Evolutionary conservation across 2,113 vertebrate genomes (phyloP), one percentile per base, ranked within the genome.

Genomic region (Pelodiscus sinensis): DNA sequence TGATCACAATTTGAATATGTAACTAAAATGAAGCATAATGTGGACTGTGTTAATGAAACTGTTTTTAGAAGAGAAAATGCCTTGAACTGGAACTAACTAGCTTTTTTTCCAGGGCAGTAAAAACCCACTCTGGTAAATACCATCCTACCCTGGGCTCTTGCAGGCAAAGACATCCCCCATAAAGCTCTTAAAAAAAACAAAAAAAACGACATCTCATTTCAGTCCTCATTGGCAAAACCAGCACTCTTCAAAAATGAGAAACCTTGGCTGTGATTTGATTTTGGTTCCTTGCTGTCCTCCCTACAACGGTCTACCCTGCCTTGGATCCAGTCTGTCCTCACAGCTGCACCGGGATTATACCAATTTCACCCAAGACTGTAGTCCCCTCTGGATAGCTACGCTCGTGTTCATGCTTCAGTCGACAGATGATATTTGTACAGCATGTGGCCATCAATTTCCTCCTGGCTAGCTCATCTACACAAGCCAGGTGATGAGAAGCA

Each of bases 391-490:
- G 15, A 38, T 12, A 14, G 65, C 44, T 35, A 0, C 2, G 52
- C 1, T 29, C 0, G 27, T 1, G 31, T 15, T 60, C 19, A 75
- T 9, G 56, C 82, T 68, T 73, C 1, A 68, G 58, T 68, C 84
- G 81, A 0, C 3, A 79, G 29, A 55, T 87, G 58, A 44, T 12
- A 54, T 57, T 55, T 57, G 60, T 54, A 29, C 5, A 77, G 18
- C 38, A 79, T 3, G 19, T 60, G 14, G 6, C 21, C 5, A 58
- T 4, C 31, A 24, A 27, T 27, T 25, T 75, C 10, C 14, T 1
- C 15, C 35, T 0, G 14, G 81, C 16, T 8, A 79, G 77, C 25
- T 18, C 14, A 93, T 1, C 57, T 52, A 60, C 1, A 0, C 8
- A 7, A 62, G 29, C 50, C 35, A 50, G 22, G 38, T 77, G 35